phyloP scores from a whole-genome alignment of 2,797 vertebrate genomes.

The Enteromius unitaeniatus region DNA sequence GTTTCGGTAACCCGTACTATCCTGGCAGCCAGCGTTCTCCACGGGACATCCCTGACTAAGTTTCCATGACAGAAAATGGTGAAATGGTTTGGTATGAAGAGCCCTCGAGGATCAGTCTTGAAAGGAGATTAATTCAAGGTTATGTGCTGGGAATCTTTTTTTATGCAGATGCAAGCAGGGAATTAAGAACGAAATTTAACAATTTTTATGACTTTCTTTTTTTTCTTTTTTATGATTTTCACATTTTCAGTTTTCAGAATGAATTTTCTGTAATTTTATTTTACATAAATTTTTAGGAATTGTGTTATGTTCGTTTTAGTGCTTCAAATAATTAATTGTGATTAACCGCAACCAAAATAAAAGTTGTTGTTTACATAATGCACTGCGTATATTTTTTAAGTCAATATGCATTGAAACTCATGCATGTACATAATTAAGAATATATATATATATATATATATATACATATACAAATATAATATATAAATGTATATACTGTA shows the following conservation, averaged over 20 bases:
- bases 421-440: no score
- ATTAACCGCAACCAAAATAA: no score
- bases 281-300: neutral
- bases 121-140: slow-evolving; percentile 23
- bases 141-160: neutral
- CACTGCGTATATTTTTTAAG: no score
- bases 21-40: neutral
- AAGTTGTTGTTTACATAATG: no score
- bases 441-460: no score
- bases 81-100: slow-evolving; percentile 23
- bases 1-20: neutral
- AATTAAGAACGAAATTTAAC: neutral
- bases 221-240: no score
- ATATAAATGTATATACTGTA: no score
- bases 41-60: slow-evolving; percentile 2
- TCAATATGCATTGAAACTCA: no score
- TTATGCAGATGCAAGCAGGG: neutral
- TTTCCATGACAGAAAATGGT: slow-evolving; percentile 7
- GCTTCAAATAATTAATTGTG: no score
- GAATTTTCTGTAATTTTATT: no score
- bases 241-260: neutral
- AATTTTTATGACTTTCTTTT: no score
- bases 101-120: neutral
- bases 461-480: no score
- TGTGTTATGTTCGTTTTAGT: neutral